Conservation (phyloP, 2,113 vertebrate genomes). For the Carassius gibelio region DNA sequence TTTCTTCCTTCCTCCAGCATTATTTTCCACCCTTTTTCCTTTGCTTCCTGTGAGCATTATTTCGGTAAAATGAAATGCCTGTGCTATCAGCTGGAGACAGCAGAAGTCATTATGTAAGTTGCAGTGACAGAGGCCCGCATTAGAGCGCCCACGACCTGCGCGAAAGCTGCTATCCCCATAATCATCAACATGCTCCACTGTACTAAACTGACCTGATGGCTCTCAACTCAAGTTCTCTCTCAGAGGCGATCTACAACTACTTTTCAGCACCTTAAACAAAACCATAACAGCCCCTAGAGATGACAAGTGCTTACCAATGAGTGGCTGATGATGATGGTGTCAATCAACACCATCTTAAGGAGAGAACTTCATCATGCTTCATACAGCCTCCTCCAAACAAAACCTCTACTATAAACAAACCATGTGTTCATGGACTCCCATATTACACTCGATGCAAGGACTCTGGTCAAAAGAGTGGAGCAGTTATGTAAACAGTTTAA, state of each 20-base stretch:
- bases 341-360: slow-evolving; percentile 18
- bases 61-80: slow-evolving; percentile 16
- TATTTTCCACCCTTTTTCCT: neutral
- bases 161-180: slow-evolving; percentile 9
- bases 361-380: neutral
- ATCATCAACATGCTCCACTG: slow-evolving; percentile 26
- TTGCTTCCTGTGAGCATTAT: slow-evolving; percentile 39
- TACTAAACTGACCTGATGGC: slow-evolving; percentile 13
- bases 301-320: slow-evolving; percentile 19
- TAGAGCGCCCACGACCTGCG: slow-evolving; percentile 11
- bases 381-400: neutral
- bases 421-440: neutral
- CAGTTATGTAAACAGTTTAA: slow-evolving; percentile 62
- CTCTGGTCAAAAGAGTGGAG: slow-evolving; percentile 38
- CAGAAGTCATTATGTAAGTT: slow-evolving; percentile 62
- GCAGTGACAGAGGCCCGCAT: slow-evolving; percentile 17
- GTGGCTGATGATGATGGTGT: neutral
- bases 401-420: slow-evolving; percentile 21
- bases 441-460: slow-evolving; percentile 19
- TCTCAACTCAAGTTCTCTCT: neutral
- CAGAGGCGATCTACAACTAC: neutral
- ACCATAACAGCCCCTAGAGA: slow-evolving; percentile 1
- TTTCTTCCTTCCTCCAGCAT: neutral
- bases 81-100: slow-evolving; percentile 47
- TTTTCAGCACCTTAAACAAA: slow-evolving; percentile 17